Evolutionary conservation across 2,888 invertebrate species (phyloP), one percentile per base, ranked within the genome.

Genomic region (Tinea trinotella): DNA sequence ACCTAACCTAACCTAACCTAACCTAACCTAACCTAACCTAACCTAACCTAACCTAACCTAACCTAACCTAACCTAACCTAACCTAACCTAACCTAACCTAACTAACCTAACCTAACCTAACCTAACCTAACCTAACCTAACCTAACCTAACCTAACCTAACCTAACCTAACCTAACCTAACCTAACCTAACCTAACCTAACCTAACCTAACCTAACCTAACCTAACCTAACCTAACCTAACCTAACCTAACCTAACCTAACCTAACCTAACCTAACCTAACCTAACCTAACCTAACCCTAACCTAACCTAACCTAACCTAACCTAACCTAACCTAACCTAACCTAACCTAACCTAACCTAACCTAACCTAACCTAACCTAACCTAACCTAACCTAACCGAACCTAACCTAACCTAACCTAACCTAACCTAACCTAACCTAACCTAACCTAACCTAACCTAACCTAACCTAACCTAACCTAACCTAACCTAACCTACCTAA

Each of bases 391-490:
- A n/a, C n/a, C n/a, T n/a, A n/a, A n/a, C n/a, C n/a, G n/a, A n/a
- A n/a, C n/a, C n/a, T n/a, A n/a, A n/a, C n/a, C n/a, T n/a, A n/a
- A n/a, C n/a, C n/a, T n/a, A n/a, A n/a, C 61, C 60, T 59, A 59
- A 62, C 61, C 61, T 57, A 59, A 61, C 61, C 60, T 59, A 61
- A 60, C 60, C 61, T 57, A 61, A 62, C 62, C 62, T 60, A 59
- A 62, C 61, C 63, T 58, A 60, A 63, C 61, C 62, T 60, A 59
- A 61, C 62, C 60, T 57, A 57, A 60, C 60, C 59, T 57, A 61
- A 62, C 62, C 62, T 60, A 59, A 62, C 61, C 63, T 58, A 60
- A 63, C 61, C 62, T 60, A 59, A 61, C 62, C 60, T 57, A 57
- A n/a, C n/a, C n/a, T n/a, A n/a, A n/a, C n/a, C n/a, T n/a, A n/a